Percentiles rank a stretch among this genome's conserved stretches.
These are phyloP conservation scores for Dorcus parallelipipedus DNA, from an alignment of 2,888 invertebrate species.

Conservation along the genomic window DNA sequence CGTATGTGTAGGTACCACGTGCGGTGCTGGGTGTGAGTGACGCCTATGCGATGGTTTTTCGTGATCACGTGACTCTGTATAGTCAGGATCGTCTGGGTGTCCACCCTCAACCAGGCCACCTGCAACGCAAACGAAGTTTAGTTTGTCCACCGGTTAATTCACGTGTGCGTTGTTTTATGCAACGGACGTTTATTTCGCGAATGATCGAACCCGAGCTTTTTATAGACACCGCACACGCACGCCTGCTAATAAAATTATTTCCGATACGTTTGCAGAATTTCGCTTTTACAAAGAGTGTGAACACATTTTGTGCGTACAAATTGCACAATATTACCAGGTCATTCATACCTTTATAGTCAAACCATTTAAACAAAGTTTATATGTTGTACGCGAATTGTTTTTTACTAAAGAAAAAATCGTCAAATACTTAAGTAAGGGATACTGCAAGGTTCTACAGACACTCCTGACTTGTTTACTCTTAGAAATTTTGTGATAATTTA, in stretches of 20 bases:
- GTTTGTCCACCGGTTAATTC: slow-evolving; percentile 7
- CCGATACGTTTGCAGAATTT: slow-evolving; percentile 10
- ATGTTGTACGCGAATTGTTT: too few relatives aligned
- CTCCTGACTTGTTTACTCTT: too few relatives aligned
- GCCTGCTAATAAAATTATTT: slow-evolving; percentile 15
- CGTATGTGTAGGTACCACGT: slow-evolving; percentile 84
- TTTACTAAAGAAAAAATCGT: too few relatives aligned
- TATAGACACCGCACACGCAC: slow-evolving; percentile 15
- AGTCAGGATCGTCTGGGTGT: slow-evolving; percentile 85
- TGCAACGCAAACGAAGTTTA: slow-evolving; percentile 41
- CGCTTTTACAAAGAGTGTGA: not conserved
- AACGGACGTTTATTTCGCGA: not conserved
- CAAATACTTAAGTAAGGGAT: too few relatives aligned
- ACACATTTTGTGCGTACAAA: too few relatives aligned
- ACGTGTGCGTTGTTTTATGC: not conserved
- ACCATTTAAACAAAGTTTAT: too few relatives aligned
- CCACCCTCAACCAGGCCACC: slow-evolving; percentile 87
- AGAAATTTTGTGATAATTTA: too few relatives aligned
- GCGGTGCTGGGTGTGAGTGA: slow-evolving; percentile 78
- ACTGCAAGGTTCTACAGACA: too few relatives aligned
- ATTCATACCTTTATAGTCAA: too few relatives aligned
- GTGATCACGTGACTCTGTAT: slow-evolving; percentile 88
- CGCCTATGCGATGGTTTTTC: slow-evolving; percentile 78
- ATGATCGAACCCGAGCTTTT: slow-evolving; percentile 9
- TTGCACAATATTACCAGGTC: too few relatives aligned